Base-by-base conservation (phyloP, 1,140 invertebrate species). In the Antheraea pernyi region DNA sequence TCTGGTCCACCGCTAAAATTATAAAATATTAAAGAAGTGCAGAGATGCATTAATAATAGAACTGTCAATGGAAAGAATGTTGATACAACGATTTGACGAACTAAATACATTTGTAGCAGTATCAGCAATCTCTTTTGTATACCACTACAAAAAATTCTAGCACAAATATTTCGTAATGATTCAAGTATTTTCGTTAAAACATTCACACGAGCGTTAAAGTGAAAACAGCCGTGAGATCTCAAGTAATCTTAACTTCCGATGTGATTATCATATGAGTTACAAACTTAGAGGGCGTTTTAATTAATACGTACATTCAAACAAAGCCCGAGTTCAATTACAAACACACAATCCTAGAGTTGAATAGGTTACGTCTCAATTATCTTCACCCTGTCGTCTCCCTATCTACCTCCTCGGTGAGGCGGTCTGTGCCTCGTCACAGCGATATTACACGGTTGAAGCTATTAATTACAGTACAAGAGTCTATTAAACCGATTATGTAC, bases 391-490 rank as follows among this genome's bases (percentile, higher is more conserved):
- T 63, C 30, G 30, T 53, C 46, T 53, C 11, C 46, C 46, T n/a
- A 13, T 53, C 46, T 53, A 16, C 16, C 46, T 53, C 46, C 1
- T 53, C 6, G 46, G 11, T 53, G 46, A 16, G 16, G 46, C 59
- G 59, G 61, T 19, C 30, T 13, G 46, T 72, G 22, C 70, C 72
- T 67, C 67, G 61, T 36, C 58, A 48, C 67, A 65, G 70, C 39
- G 48, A 74, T 74, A 73, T 71, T 65, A 71, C 69, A 68, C 68
- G 46, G 53, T 39, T 69, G 65, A 60, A 60, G 63, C 69, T 69
- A 77, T 77, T 74, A 77, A 74, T 77, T 74, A 77, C 72, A 69
- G 30, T 64, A 67, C 72, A 65, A 37, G 64, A 71, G 70, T 74
- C 58, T 70, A 77, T 74, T 73, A 74, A 70, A 65, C 67, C 72